A percentile compares a stretch with the other conserved stretches of the same genome.
phyloP scores from a whole-genome alignment of 2,113 vertebrate genomes.

The Megaptera novaeangliae region DNA sequence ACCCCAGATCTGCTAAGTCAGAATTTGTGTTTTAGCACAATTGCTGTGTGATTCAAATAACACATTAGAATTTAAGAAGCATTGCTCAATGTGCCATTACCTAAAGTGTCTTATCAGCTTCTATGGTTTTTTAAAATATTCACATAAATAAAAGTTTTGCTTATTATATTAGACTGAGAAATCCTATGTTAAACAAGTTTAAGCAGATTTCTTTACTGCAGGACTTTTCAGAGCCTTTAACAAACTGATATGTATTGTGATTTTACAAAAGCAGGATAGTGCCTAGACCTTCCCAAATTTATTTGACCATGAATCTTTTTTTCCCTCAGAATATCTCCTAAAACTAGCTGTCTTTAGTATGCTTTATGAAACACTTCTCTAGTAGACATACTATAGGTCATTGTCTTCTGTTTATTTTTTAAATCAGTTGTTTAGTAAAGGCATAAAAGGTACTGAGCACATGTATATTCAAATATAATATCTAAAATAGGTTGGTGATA shows the following conservation, averaged over 20 bases:
- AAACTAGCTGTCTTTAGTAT: not conserved
- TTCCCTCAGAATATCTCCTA: not conserved
- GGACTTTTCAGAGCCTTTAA: not conserved
- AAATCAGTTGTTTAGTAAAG: not conserved
- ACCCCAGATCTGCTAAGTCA: not conserved
- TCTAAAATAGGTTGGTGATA: not conserved
- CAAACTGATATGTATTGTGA: not conserved
- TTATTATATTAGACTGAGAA: constrained; percentile 22
- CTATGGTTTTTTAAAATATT: not conserved
- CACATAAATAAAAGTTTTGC: not conserved
- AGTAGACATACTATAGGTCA: not conserved
- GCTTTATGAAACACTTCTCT: constrained; percentile 12
- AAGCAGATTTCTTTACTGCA: not conserved
- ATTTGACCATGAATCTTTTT: not conserved
- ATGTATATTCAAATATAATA: not conserved
- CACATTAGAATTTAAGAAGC: constrained; percentile 3
- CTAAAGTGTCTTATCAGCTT: not conserved
- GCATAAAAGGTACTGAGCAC: not conserved
- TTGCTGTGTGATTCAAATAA: not conserved
- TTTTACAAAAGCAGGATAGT: not conserved
- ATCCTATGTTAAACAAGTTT: not conserved
- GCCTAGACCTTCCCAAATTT: not conserved
- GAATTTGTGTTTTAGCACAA: constrained; percentile 23
- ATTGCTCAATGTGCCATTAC: not conserved
- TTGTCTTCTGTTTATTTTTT: not conserved